Evolutionary conservation across 2,797 vertebrate species (phyloP), one percentile per base, ranked within the genome.

Genomic region (Smutsia temminckii): DNA sequence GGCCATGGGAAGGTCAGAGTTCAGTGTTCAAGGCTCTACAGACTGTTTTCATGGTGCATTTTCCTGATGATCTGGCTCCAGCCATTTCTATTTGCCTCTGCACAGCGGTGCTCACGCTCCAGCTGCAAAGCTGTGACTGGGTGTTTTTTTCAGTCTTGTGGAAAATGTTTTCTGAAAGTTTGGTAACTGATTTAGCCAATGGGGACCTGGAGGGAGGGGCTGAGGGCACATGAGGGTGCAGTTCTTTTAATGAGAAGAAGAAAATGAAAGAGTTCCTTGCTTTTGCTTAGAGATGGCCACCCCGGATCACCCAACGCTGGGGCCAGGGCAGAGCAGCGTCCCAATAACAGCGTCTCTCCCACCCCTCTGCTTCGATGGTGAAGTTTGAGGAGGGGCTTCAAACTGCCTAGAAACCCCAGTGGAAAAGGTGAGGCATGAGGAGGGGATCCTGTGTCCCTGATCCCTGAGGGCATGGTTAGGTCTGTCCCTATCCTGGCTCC

Each of bases 91-190:
- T 23, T 46, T 14, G 64, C 29, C 18, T 5, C 68, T 9, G 18
- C 0, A 1, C 0, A 2, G 16, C 14, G 0, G 14, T 61, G 34
- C 37, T 85, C 49, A 46, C 1, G 1, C 6, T n/a, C 71, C 32
- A 25, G 5, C n/a, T 3, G 17, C 63, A 42, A 51, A 23, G 21
- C 17, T 63, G 49, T 68, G 53, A 21, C 14, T 27, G 20, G 14
- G 42, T 79, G 21, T 53, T 49, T 84, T 83, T 32, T 37, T 27
- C 3, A 27, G 29, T 40, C 14, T 91, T 8, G 27, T 2, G 20
- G 57, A 40, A 74, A 27, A 32, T 64, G 34, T 57, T 77, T 86
- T 63, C 79, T 63, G 71, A 21, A 59, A 66, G 29, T 93, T 66
- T 91, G 46, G 64, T 80, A 49, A 68, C 21, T 27, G 23, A 32